Evolutionary conservation across 2,888 invertebrate genomes (phyloP), one percentile per base, ranked within the genome.

Genomic region (Ophion obscuratus): DNA sequence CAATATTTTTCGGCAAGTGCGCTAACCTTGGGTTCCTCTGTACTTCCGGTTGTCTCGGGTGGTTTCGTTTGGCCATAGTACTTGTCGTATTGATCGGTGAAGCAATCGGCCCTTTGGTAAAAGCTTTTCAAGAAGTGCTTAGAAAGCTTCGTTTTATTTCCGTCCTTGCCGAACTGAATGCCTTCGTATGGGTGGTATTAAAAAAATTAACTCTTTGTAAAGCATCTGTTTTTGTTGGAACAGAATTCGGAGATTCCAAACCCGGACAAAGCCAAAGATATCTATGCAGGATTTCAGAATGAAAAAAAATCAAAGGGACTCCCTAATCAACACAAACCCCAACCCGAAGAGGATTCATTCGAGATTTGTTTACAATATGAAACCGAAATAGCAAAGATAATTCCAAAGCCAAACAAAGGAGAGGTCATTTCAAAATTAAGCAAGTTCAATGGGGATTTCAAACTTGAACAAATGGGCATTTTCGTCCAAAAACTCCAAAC

Each of bases 61-160:
- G n/a, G 17, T 57, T 59, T 61, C 0, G 75, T 80, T 59, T 70
- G 83, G n/a, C 73, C 81, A 27, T 76, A 84, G 20, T 87, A 87
- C n/a, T 71, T 75, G 10, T 86, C 81, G 44, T 85, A 88, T 68
- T 88, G 88, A 27, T 84, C 74, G 64, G 73, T 36, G 27, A 88
- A 88, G 59, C 88, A 88, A 64, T 87, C 82, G 40, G 87, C 84
- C 73, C 82, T 76, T 47, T 86, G 68, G 53, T 78, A 86, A 82
- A 84, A 88, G 57, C 59, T 83, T 40, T 88, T 80, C n/a, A 86
- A 66, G 57, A 87, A 80, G n/a, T 61, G 17, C 40, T 77, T 27
- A 2, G 85, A 74, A 14, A 87, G 53, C 59, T 62, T 7, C 0
- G 82, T 75, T 17, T 20, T 7, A 17, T 62, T 81, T 0, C 68